phyloP scores from a whole-genome alignment of 2,113 vertebrate species.

The Pelecanoides urinatrix region DNA sequence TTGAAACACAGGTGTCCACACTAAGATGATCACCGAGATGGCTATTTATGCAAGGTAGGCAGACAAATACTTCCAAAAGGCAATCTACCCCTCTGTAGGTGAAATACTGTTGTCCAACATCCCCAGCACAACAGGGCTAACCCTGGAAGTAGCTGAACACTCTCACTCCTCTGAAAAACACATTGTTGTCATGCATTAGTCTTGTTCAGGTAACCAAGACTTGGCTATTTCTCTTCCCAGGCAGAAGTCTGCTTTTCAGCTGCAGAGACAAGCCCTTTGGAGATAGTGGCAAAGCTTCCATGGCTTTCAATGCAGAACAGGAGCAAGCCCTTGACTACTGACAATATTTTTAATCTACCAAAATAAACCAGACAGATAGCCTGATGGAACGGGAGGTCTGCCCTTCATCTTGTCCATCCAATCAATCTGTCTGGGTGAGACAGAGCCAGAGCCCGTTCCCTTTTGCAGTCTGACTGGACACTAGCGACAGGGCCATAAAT shows the following conservation, averaged over 20 bases:
- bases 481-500: not conserved
- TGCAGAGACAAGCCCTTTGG: not conserved
- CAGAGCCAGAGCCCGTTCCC: not conserved
- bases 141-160: not conserved
- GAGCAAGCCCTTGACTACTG: not conserved
- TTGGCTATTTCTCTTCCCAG: not conserved
- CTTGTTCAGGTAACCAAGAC: not conserved
- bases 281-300: not conserved
- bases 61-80: not conserved
- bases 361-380: not conserved
- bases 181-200: not conserved
- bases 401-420: not conserved
- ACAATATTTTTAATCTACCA: not conserved
- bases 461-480: not conserved
- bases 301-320: rapidly evolving
- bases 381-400: not conserved
- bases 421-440: not conserved
- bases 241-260: not conserved
- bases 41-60: not conserved
- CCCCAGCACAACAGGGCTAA: not conserved
- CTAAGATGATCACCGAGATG: not conserved
- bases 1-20: not conserved
- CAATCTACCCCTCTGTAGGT: not conserved
- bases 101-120: not conserved
- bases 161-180: not conserved